Evolutionary conservation across 2,888 invertebrate genomes (phyloP).

Genomic region (Electrophaes corylata): DNA sequence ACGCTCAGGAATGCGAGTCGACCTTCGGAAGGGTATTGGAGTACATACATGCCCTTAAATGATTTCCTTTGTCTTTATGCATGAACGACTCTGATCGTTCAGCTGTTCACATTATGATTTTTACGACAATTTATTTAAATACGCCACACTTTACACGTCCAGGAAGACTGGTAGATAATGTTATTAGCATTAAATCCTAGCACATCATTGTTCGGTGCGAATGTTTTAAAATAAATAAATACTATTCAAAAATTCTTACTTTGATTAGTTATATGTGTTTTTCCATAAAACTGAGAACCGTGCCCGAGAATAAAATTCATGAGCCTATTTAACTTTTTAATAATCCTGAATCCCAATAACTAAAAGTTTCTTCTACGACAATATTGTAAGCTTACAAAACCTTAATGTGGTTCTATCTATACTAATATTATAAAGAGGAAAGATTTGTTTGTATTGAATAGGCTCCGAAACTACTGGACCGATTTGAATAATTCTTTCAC

Average conservation of each 20-base stretch:
- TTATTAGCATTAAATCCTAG: no score
- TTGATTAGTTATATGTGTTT: not conserved
- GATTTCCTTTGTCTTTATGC: slow-evolving; percentile 53
- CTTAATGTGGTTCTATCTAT: slow-evolving; percentile 27
- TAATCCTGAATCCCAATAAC: not conserved
- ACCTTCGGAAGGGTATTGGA: slow-evolving; percentile 57
- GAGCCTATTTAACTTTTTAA: no score
- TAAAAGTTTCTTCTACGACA: not conserved
- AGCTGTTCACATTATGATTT: slow-evolving; percentile 11
- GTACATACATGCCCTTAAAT: slow-evolving; percentile 47
- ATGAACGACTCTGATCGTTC: slow-evolving; percentile 35
- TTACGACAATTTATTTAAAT: not conserved
- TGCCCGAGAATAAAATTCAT: no score
- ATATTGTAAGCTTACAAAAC: slow-evolving; percentile 4
- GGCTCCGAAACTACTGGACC: no score
- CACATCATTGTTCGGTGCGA: no score
- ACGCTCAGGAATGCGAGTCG: slow-evolving; percentile 46
- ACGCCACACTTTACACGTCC: no score
- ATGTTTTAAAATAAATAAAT: no score
- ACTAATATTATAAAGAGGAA: no score
- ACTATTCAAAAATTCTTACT: not conserved
- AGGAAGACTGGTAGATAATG: no score
- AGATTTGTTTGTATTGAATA: no score
- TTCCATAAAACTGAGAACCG: no score
- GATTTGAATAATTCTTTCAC: no score